Evolutionary conservation across 2,888 invertebrate species (phyloP), one percentile per base, ranked within the genome.

Genomic region (Scaeva pyrastri): DNA sequence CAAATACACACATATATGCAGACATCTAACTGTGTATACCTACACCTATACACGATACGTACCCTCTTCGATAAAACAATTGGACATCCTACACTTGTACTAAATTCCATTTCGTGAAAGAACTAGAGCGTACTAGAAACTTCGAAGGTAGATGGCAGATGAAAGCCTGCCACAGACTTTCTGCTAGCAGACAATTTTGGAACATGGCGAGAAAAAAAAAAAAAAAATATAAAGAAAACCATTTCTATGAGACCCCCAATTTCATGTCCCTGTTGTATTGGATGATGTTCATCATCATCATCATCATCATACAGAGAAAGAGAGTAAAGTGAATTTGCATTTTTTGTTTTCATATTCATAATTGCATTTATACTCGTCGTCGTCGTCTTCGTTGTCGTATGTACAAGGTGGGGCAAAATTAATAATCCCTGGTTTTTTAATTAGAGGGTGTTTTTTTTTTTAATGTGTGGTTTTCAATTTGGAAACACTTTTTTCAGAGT

Each of bases 321-420:
- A 31, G 31, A 31, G 31, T 31, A 31, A 31, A 31, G 23, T 68
- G 58, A 72, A 80, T 85, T 76, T 85, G 76, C 84, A 85, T 80
- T 62, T 79, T 75, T 60, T 62, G 76, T 77, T 79, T 85, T 41
- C 72, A 80, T 81, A 68, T 73, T 74, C 77, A 81, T 86, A 77
- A 86, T 81, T 77, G 73, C 81, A 73, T 77, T 81, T 77, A 39
- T 16, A 31, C 31, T 31, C 31, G 2, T 31, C 31, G 6, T 31
- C 26, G 5, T 31, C 31, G 2, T 31, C 31, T 5, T 31, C 6
- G 31, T 31, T 8, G 5, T 3, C 31, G 31, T 31, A 31, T 31
- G 8, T 31, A 31, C 8, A 31, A n/a, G n/a, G n/a, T n/a, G n/a
- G n/a, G n/a, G n/a, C n/a, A n/a, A n/a, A n/a, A n/a, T n/a, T n/a